Conservation (phyloP, 2,797 vertebrate species). For the Telmatherina bonti region DNA sequence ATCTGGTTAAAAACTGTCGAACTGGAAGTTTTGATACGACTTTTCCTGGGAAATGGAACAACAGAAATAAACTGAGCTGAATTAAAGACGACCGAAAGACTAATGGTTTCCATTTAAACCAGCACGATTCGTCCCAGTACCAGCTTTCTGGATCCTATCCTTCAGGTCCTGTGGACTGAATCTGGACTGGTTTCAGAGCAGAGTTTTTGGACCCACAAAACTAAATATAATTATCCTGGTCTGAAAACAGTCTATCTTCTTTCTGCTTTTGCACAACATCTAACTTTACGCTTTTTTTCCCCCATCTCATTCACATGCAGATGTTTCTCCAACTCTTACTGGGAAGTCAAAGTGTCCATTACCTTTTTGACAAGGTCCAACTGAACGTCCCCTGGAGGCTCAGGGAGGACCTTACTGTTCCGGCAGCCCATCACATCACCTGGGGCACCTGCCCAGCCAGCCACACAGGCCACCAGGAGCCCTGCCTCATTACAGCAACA, state of each 20-base stretch:
- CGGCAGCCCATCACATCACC: slow-evolving; percentile 98
- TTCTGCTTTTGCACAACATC: neutral
- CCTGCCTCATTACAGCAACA: slow-evolving; percentile 80
- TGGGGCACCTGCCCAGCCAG: slow-evolving; percentile 81
- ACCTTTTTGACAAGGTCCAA: slow-evolving; percentile 96
- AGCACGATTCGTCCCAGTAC: neutral
- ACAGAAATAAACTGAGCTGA: neutral
- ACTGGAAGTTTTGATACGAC: neutral
- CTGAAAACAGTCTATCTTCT: neutral
- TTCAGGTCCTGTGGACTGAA: neutral
- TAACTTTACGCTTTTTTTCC: neutral
- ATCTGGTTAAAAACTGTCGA: neutral
- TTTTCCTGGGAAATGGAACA: neutral
- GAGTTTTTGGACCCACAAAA: neutral
- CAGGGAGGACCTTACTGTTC: slow-evolving; percentile 98
- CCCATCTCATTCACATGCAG: too few species aligned
- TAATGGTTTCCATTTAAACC: neutral
- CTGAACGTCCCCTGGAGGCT: slow-evolving; percentile 94
- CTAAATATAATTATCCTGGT: neutral
- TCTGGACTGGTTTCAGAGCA: neutral
- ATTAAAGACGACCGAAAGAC: neutral
- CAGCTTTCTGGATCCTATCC: neutral
- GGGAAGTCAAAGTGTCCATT: neutral
- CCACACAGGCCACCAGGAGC: slow-evolving; percentile 81
- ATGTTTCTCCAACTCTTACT: neutral